phyloP scores from a whole-genome alignment of 2,113 vertebrate genomes.

The Lutjanus erythropterus region DNA sequence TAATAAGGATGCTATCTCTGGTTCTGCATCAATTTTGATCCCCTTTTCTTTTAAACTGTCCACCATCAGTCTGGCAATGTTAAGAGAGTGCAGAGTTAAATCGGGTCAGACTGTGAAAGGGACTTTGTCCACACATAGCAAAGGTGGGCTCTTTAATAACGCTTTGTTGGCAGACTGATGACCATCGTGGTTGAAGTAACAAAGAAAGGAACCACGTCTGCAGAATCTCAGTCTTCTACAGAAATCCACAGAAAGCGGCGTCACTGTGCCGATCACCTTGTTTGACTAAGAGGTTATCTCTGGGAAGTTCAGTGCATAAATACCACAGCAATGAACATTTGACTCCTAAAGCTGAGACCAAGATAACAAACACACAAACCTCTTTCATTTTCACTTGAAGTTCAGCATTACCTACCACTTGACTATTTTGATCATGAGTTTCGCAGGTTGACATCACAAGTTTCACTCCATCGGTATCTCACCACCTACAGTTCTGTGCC shows the following conservation, averaged over 20 bases:
- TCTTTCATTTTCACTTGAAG: background rate
- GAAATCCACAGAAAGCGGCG: background rate
- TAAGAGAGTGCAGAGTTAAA: background rate
- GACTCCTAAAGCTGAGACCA: background rate
- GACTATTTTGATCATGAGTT: background rate
- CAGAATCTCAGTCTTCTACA: background rate
- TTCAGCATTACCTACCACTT: background rate
- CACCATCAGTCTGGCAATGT: too few relatives aligned
- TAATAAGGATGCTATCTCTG: too few relatives aligned
- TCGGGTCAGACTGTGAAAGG: background rate
- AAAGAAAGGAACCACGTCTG: background rate
- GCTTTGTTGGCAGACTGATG: background rate
- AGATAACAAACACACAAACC: constrained; percentile 6
- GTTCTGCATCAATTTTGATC: too few relatives aligned
- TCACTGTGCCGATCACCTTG: background rate
- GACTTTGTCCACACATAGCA: background rate
- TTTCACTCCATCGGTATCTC: background rate
- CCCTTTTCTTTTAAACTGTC: too few relatives aligned
- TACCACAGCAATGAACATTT: constrained; percentile 23
- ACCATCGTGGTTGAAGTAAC: background rate
- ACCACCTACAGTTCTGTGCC: background rate
- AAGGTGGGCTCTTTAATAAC: background rate
- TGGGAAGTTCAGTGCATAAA: background rate
- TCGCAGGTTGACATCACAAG: background rate
- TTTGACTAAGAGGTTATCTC: constrained; percentile 17